Percentiles rank a stretch among this genome's conserved stretches.
These are phyloP conservation scores for Ceratothoa steindachneri DNA, from an alignment of 2,888 invertebrate species.

Conservation along the genomic window DNA sequence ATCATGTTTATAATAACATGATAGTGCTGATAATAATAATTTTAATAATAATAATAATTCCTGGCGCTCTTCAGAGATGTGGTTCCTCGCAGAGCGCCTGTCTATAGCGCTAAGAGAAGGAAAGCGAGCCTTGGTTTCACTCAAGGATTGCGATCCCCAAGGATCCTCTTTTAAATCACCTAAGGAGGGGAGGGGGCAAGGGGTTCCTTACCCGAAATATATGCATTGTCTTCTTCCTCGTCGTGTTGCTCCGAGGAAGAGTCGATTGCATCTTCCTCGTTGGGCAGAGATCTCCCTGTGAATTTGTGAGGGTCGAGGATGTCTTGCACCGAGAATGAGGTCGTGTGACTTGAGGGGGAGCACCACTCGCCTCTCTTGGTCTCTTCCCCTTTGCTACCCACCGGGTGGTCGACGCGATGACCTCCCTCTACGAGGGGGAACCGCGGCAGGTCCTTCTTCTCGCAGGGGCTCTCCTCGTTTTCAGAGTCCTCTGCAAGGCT, in stretches of 20 bases:
- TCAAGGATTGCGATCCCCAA: too few relatives aligned
- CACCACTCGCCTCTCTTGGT: too few relatives aligned
- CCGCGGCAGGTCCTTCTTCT: not conserved
- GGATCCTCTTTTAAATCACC: too few relatives aligned
- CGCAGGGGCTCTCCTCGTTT: not conserved
- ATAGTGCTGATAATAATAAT: too few relatives aligned
- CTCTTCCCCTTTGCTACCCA: not conserved
- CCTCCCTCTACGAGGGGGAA: too few relatives aligned
- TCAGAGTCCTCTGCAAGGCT: not conserved
- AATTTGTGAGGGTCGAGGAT: conserved; percentile 46
- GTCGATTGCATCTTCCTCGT: conserved; percentile 25
- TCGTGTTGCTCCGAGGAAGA: conserved; percentile 35
- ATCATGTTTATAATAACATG: too few relatives aligned
- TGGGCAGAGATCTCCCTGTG: conserved; percentile 30
- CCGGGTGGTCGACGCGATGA: conserved; percentile 1
- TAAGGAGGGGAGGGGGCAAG: too few relatives aligned
- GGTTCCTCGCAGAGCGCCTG: too few relatives aligned
- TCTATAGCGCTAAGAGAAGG: too few relatives aligned
- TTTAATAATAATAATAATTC: too few relatives aligned
- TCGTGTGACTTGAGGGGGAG: conserved; percentile 22
- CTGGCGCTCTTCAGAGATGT: too few relatives aligned
- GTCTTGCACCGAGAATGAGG: conserved; percentile 46
- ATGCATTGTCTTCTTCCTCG: conserved; percentile 34
- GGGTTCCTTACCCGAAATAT: conserved; percentile 45
- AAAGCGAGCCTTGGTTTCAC: too few relatives aligned